These are phyloP conservation scores for Xylocampa areola DNA, from an alignment of 2,888 invertebrate species.

Conservation along the genomic window DNA sequence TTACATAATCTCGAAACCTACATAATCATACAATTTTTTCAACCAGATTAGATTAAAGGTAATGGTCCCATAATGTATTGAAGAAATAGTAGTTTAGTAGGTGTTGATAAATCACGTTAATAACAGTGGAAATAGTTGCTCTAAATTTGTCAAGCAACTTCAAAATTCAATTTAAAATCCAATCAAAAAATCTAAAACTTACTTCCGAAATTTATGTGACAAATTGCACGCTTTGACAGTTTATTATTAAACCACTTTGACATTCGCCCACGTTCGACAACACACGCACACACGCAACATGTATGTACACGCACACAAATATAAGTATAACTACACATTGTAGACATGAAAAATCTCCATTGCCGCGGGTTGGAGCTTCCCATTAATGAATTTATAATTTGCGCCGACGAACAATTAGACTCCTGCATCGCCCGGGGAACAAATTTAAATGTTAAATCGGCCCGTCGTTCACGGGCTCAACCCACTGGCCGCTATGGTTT, in stretches of 20 bases:
- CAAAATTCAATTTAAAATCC: constrained; percentile 52
- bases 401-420: constrained; percentile 76
- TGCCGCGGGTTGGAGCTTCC: constrained; percentile 64
- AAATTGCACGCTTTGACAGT: constrained; percentile 51
- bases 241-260: constrained; percentile 46
- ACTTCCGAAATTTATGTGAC: constrained; percentile 37
- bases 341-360: constrained; percentile 63
- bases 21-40: too few relatives aligned
- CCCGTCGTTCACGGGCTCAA: constrained; percentile 68
- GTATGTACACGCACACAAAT: constrained; percentile 8
- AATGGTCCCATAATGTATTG: neutral
- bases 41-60: too few relatives aligned
- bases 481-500: constrained; percentile 67
- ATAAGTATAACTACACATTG: constrained; percentile 17
- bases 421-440: constrained; percentile 74
- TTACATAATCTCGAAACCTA: too few relatives aligned
- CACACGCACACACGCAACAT: constrained; percentile 9
- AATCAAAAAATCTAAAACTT: constrained; percentile 40
- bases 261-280: constrained; percentile 44
- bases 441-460: constrained; percentile 78
- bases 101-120: constrained; percentile 36
- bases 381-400: constrained; percentile 86
- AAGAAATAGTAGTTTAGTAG: neutral
- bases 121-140: constrained; percentile 2
- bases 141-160: constrained; percentile 18